phyloP scores from a whole-genome alignment of 2,888 invertebrate genomes.

The Tetropium fuscum region DNA sequence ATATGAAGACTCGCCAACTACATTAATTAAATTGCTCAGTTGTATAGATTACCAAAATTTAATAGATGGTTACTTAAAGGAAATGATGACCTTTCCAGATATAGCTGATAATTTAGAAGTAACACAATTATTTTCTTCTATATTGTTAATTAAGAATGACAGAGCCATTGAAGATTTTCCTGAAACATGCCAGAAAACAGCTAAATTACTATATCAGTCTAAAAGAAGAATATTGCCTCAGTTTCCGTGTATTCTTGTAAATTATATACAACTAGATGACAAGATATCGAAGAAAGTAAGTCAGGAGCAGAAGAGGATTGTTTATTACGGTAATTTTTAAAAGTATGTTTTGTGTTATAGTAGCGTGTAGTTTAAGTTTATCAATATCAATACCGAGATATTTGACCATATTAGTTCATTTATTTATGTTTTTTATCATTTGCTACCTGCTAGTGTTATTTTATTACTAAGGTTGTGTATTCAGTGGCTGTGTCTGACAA shows the following conservation, averaged over 20 bases:
- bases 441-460: too few relatives aligned
- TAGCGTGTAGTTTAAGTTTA: too few relatives aligned
- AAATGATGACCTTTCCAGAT: conserved; percentile 55
- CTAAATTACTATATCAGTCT: conserved; percentile 35
- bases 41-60: conserved; percentile 57
- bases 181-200: conserved; percentile 31
- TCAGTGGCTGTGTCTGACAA: too few relatives aligned
- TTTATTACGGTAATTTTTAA: conserved; percentile 44
- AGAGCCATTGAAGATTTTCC: conserved; percentile 32
- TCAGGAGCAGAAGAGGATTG: conserved; percentile 8
- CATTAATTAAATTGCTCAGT: conserved; percentile 53
- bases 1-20: conserved; percentile 29
- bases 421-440: too few relatives aligned
- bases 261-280: conserved; percentile 14
- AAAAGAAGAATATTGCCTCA: conserved; percentile 33
- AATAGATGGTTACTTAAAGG: conserved; percentile 48
- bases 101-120: conserved; percentile 49
- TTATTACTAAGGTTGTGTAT: too few relatives aligned
- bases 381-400: too few relatives aligned
- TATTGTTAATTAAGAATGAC: conserved; percentile 42
- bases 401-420: too few relatives aligned
- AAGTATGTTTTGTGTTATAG: too few relatives aligned
- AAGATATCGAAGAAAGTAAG: conserved; percentile 9
- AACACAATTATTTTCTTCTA: conserved; percentile 49
- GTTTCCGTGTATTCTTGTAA: conserved; percentile 45